phyloP scores from a whole-genome alignment of 2,888 invertebrate species.

The Monoplex corrugatus region DNA sequence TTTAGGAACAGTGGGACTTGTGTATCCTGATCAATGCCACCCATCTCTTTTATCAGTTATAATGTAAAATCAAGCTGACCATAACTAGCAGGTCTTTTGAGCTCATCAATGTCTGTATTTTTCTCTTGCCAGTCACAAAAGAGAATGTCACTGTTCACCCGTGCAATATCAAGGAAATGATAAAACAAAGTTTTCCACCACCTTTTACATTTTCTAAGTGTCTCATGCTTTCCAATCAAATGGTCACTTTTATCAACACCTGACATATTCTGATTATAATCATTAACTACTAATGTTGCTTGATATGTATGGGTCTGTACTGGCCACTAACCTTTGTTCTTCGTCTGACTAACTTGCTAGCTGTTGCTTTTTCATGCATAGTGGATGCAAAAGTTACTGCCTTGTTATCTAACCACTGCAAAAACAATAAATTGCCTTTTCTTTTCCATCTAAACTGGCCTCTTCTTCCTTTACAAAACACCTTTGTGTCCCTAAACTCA shows the following conservation, averaged over 20 bases:
- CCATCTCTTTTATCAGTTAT: conserved; percentile 18
- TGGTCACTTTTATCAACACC: background rate
- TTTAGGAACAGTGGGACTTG: background rate
- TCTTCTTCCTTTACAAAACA: background rate
- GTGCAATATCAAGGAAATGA: background rate
- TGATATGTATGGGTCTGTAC: background rate
- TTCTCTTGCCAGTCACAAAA: conserved; percentile 7
- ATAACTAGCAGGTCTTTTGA: background rate
- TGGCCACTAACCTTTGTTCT: too few species aligned
- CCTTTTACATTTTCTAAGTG: background rate
- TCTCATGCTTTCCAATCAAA: background rate
- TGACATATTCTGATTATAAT: background rate
- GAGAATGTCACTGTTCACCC: conserved; percentile 9
- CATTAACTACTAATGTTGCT: background rate
- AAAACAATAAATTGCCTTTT: background rate
- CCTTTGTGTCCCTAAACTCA: background rate
- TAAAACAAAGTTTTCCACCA: conserved; percentile 1
- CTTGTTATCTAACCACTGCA: conserved; percentile 19
- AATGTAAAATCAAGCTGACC: background rate
- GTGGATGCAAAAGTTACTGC: background rate
- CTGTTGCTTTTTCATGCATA: background rate
- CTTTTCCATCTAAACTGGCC: background rate
- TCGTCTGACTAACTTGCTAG: background rate
- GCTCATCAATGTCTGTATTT: background rate
- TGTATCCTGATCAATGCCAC: background rate